A percentile compares a stretch with the other conserved stretches of the same genome.
phyloP scores from a whole-genome alignment of 2,888 invertebrate species.

The Xylophagus ater region DNA sequence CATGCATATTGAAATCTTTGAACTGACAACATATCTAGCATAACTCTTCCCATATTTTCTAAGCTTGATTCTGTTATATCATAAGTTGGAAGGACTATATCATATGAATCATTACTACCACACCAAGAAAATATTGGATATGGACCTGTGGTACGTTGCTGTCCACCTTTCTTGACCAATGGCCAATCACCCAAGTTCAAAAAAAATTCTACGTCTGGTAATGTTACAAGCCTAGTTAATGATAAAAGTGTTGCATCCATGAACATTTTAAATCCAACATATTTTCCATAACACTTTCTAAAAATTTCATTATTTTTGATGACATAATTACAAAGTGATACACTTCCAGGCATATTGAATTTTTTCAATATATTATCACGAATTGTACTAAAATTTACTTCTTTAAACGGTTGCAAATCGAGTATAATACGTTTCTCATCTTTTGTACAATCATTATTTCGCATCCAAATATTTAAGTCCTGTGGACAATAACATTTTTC shows the following conservation, averaged over 20 bases:
- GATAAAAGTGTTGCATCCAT: conserved; percentile 79
- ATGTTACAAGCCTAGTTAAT: conserved; percentile 60
- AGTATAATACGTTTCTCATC: conserved; percentile 56
- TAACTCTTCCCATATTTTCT: conserved; percentile 88
- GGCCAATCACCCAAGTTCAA: conserved; percentile 97
- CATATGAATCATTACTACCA: conserved; percentile 71
- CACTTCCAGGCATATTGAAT: conserved; percentile 66
- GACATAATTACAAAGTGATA: conserved; percentile 84
- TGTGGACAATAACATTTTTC: conserved; percentile 80
- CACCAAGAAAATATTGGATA: conserved; percentile 95
- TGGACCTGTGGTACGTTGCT: conserved; percentile 40
- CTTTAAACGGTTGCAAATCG: conserved; percentile 58
- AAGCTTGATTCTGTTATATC: conserved; percentile 85
- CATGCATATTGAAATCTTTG: conserved; percentile 65
- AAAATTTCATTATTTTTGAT: conserved; percentile 72
- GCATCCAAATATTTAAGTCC: conserved; percentile 52
- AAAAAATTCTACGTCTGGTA: conserved; percentile 84
- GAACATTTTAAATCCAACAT: conserved; percentile 94
- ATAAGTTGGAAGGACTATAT: conserved; percentile 91
- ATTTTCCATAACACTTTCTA: conserved; percentile 83
- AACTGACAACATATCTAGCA: conserved; percentile 80
- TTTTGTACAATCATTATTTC: conserved; percentile 51
- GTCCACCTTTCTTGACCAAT: conserved; percentile 46
- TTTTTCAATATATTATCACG: conserved; percentile 52
- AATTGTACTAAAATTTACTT: conserved; percentile 57